These are phyloP conservation scores for Macrophya annulata DNA, from an alignment of 2,888 invertebrate genomes.

Conservation along the genomic window DNA sequence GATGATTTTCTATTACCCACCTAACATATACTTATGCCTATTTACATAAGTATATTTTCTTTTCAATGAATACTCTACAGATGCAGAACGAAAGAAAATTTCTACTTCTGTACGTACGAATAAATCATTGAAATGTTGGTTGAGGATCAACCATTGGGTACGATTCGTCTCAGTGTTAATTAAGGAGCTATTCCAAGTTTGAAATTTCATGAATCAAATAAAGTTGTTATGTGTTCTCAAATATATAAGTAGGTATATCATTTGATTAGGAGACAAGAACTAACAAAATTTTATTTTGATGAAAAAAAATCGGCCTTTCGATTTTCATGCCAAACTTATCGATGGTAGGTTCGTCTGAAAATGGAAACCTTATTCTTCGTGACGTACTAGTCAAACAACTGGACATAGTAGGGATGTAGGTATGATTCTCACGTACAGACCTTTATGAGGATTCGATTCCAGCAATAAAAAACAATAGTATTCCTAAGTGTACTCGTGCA, in stretches of 20 bases:
- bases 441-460: constrained; percentile 53
- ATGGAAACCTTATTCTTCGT: constrained; percentile 32
- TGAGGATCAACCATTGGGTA: background rate
- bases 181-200: background rate
- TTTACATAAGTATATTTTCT: background rate
- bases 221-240: background rate
- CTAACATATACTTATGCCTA: background rate
- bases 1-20: background rate
- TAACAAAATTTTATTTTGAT: background rate
- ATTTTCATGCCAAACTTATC: background rate
- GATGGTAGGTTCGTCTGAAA: constrained; percentile 19
- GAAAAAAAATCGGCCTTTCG: constrained; percentile 16
- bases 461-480: constrained; percentile 52
- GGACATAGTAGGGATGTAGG: constrained; percentile 37
- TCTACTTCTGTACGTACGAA: background rate
- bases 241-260: background rate
- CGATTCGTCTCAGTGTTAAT: background rate
- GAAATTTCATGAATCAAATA: no score
- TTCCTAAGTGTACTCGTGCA: constrained; percentile 46
- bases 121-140: background rate
- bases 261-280: background rate
- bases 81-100: background rate
- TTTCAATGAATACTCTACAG: background rate
- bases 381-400: constrained; percentile 46
- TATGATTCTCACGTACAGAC: constrained; percentile 51